phyloP scores from a whole-genome alignment of 2,113 vertebrate species.

The Morone chrysops region DNA sequence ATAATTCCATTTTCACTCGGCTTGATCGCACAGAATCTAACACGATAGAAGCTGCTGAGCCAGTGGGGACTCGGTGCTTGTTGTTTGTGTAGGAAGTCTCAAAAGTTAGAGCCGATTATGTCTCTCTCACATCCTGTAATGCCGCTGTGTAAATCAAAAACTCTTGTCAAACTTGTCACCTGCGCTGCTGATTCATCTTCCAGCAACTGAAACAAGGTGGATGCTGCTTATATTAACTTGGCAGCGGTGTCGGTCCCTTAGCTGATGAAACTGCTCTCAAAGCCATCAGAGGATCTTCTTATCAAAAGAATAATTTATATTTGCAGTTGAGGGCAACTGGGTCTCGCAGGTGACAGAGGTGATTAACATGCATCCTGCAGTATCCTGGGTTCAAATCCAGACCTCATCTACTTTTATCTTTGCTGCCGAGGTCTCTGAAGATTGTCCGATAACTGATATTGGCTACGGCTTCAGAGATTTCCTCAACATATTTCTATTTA shows the following conservation, averaged over 20 bases:
- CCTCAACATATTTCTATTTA: not conserved
- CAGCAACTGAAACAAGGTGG: not conserved
- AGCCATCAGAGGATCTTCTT: slow-evolving; percentile 13
- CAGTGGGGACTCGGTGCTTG: not conserved
- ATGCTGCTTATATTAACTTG: not conserved
- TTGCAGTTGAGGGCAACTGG: not conserved
- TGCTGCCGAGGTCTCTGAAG: not conserved
- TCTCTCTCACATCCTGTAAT: not conserved
- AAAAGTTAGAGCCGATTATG: not conserved
- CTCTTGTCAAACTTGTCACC: not conserved
- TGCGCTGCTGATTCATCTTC: not conserved
- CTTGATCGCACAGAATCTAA: slow-evolving; percentile 6
- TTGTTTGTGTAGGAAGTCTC: not conserved
- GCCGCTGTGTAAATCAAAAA: not conserved
- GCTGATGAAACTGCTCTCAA: slow-evolving; percentile 2
- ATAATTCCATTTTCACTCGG: slow-evolving; percentile 49
- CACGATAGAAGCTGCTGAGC: slow-evolving; percentile 12
- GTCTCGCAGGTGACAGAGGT: slow-evolving; percentile 13
- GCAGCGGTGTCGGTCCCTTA: not conserved
- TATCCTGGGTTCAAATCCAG: not conserved
- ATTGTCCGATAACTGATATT: not conserved
- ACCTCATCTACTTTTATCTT: not conserved
- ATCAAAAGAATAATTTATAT: slow-evolving; percentile 66
- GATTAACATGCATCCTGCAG: slow-evolving; percentile 31
- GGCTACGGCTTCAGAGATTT: not conserved